Base-by-base conservation (phyloP, 2,888 invertebrate genomes). In the Drosophila austrosaltans region DNA sequence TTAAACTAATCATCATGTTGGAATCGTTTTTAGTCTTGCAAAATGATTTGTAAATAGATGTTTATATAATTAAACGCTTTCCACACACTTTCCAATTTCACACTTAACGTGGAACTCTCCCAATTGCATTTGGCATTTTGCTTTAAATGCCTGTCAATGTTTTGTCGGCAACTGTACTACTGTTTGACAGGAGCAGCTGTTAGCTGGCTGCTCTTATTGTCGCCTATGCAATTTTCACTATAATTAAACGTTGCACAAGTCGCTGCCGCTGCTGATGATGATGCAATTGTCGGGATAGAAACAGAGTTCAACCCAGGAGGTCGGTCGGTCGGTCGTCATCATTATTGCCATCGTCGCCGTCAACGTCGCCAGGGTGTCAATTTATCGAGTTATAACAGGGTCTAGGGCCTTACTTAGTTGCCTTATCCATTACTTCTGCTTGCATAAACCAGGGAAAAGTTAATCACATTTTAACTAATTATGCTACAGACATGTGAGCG, bases 381-480 rank as follows among this genome's bases (percentile, higher is more conserved):
- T 54, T 70, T 74, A 76, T 76, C 64, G 61, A 65, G 70, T 69
- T 72, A 63, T 48, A 67, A 63, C 36, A 65, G 22, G 61, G 65
- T 68, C 56, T 40, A 48, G 36, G 57, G 20, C 60, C 68, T 74
- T 56, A 62, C 72, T 39, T 57, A 75, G 69, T 62, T 54, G 44
- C 44, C 48, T 56, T 78, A 69, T 75, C 67, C 64, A 76, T 67
- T 69, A 75, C 73, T 80, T 84, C 77, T 75, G 82, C 70, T 77
- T 75, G 72, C 75, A 72, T 79, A 71, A 76, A 65, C 72, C 72
- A 56, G 44, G 57, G 30, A 76, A 76, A 65, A 77, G 70, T 73
- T 78, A 79, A 84, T 74, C 75, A 63, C 78, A 73, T 84, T 77
- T 88, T 82, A 75, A 71, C 79, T 82, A 87, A 88, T 88, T 82